Evolutionary conservation across 2,113 vertebrate species (phyloP), one percentile per base, ranked within the genome.

Genomic region (Gobio gobio): DNA sequence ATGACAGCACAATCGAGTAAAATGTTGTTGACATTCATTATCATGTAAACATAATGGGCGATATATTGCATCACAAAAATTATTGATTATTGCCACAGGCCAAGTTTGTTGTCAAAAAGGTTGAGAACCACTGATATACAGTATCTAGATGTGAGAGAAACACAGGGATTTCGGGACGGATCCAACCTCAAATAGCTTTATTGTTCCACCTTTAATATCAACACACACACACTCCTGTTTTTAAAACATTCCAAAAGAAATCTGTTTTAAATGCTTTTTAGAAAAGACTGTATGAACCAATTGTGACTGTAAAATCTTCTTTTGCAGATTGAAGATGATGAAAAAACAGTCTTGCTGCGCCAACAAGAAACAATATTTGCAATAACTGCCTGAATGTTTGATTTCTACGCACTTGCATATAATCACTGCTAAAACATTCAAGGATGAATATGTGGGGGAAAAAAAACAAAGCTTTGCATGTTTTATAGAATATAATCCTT

Each of bases 141-240:
- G 14, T 66, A 36, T 66, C 63, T 18, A 66, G 29, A 66, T 66
- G 26, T 18, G 63, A 66, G 63, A 18, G 14, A 18, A 36, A 66
- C 29, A 22, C 10, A 36, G 29, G 33, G 20, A 85, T 73, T 18
- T 22, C 22, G 26, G 29, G 2, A 83, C 58, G 56, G 84, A 84
- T 88, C 86, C 83, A 83, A 72, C 8, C 68, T 68, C 78, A 87
- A 81, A 91, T 85, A 87, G 88, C 87, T 82, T 68, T 85, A 87
- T 86, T 88, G 84, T 70, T 82, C 78, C 89, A 86, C 80, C 64
- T 58, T 70, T 61, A 24, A 54, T 24, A 76, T 33, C 33, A 54
- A 18, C 8, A 26, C 73, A 18, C 14, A 26, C 73, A 33, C 24
- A 33, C 47, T 10, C 47, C 24, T 64, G 63, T 33, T 26, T 64